Percentiles rank a stretch among this genome's conserved stretches.
Conservation (phyloP, 2,797 vertebrate species). For the Rhabdophis nuchalis region DNA sequence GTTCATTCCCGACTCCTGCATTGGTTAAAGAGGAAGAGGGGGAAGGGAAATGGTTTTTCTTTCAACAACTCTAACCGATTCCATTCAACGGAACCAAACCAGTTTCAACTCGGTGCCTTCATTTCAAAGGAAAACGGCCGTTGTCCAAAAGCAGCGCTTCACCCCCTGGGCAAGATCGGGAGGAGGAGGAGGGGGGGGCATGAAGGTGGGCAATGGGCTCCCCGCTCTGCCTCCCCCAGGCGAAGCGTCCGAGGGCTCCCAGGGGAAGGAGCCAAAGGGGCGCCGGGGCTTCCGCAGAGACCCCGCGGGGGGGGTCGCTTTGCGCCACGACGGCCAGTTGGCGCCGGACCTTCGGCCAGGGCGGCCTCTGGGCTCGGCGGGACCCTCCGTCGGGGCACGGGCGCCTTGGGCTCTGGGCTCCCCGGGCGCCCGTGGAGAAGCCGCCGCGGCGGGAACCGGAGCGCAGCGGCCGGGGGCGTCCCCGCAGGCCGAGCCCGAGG, state of each 20-base stretch:
- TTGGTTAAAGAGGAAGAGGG: no score
- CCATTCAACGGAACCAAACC: neutral
- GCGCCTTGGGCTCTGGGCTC: neutral
- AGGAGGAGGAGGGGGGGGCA: neutral
- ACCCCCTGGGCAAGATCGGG: neutral
- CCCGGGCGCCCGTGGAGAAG: neutral
- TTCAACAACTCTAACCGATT: neutral
- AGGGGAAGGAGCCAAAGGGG: neutral
- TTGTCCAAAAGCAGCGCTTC: neutral
- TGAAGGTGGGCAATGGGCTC: neutral
- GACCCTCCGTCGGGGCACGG: neutral
- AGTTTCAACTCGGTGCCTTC: neutral
- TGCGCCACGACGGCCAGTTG: neutral
- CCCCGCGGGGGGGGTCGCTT: neutral
- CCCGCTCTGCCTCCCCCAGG: neutral
- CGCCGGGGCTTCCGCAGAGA: no score
- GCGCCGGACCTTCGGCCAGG: neutral
- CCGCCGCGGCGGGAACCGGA: neutral
- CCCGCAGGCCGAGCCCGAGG: neutral
- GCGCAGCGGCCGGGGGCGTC: no score
- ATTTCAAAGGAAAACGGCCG: neutral
- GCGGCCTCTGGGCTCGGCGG: neutral
- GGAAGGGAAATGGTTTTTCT: no score
- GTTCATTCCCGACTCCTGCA: no score
- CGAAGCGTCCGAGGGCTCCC: neutral